Evolutionary conservation across 2,888 invertebrate genomes (phyloP).

Genomic region (Dasypogon diadema): DNA sequence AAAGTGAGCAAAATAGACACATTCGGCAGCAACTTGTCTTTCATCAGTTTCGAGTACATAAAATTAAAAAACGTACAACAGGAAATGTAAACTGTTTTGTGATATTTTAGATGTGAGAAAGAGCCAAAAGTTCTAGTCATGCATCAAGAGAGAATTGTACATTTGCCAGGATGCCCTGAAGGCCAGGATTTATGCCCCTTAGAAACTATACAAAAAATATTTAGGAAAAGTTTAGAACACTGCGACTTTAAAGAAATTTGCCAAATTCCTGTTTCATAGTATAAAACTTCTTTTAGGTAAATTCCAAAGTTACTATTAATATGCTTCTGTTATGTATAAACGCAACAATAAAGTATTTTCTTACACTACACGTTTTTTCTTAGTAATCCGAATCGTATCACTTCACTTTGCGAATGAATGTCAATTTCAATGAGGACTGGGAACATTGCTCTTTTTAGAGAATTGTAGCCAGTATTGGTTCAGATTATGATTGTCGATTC

Average conservation of each 20-base stretch:
- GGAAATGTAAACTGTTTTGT: neutral
- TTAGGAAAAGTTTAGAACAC: slow-evolving; percentile 73
- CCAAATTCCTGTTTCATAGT: slow-evolving; percentile 55
- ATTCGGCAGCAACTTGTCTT: slow-evolving; percentile 85
- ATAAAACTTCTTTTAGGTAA: neutral
- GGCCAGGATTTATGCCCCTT: slow-evolving; percentile 76
- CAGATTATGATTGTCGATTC: too few species aligned
- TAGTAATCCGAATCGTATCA: too few species aligned
- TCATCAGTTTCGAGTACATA: slow-evolving; percentile 78
- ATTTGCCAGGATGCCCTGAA: slow-evolving; percentile 76
- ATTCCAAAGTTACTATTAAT: neutral
- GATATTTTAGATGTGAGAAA: slow-evolving; percentile 70
- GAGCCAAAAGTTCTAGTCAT: slow-evolving; percentile 73
- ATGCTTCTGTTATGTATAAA: neutral
- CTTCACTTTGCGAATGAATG: too few species aligned
- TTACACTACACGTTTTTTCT: too few species aligned
- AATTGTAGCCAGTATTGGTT: too few species aligned
- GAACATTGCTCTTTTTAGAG: too few species aligned
- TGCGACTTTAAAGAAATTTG: slow-evolving; percentile 81
- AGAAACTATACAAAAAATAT: slow-evolving; percentile 71
- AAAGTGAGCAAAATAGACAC: slow-evolving; percentile 76
- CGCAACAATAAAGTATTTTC: neutral
- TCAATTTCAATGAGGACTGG: too few species aligned
- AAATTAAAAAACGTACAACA: slow-evolving; percentile 18
- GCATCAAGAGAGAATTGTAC: slow-evolving; percentile 80